phyloP scores from a whole-genome alignment of 2,113 vertebrate species.

The Pelecanus crispus region DNA sequence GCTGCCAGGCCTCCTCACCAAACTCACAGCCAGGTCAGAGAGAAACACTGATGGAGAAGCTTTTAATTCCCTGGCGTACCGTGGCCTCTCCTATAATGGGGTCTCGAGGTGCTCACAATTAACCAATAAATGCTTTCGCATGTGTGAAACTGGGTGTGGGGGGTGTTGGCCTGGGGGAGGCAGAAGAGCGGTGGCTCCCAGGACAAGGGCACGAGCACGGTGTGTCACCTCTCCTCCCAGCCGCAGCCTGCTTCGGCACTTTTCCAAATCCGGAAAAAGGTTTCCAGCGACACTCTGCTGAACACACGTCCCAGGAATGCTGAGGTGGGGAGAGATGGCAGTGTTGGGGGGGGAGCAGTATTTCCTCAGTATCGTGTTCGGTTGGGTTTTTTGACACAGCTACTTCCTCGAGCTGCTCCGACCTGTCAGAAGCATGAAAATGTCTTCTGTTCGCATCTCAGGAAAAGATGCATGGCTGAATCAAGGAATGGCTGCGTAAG shows the following conservation, averaged over 20 bases:
- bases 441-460: conserved; percentile 43
- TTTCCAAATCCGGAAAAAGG: not conserved
- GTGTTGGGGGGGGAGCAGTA: not conserved
- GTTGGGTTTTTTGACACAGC: conserved; percentile 5
- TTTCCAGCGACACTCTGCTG: conserved; percentile 17
- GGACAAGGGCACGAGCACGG: not conserved
- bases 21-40: not conserved
- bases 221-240: not conserved
- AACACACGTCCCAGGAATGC: not conserved
- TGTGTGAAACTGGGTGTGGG: not conserved
- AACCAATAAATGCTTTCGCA: not conserved
- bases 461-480: conserved; percentile 57
- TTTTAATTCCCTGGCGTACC: accelerated
- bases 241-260: not conserved
- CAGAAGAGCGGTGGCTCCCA: not conserved
- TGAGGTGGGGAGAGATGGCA: not conserved
- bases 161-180: not conserved
- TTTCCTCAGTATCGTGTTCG: conserved; percentile 45
- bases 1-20: not conserved
- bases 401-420: conserved; percentile 33
- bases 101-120: not conserved
- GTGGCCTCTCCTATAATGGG: accelerated
- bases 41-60: not conserved
- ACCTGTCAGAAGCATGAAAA: conserved; percentile 62
- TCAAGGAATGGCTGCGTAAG: conserved; percentile 69